A percentile compares a stretch with the other conserved stretches of the same genome.
Evolutionary conservation across 2,797 vertebrate species (phyloP).

Genomic region (Mormyrus hasselquistii): DNA sequence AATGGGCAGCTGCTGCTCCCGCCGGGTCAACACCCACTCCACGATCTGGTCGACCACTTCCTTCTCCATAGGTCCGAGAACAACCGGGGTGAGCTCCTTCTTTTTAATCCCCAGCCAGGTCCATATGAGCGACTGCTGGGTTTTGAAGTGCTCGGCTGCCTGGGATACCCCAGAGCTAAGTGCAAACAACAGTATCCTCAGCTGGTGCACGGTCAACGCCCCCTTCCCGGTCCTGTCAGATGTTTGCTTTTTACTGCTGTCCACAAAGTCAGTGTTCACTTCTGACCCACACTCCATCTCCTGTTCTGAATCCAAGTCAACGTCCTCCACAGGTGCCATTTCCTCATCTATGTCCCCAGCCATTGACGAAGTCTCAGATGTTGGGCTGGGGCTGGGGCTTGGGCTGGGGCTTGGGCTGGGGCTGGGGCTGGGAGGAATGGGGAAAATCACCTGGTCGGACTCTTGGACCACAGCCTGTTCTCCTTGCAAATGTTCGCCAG

Average conservation of each 20-base stretch:
- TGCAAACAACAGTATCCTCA: slow-evolving; percentile 63
- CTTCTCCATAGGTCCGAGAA: slow-evolving; percentile 40
- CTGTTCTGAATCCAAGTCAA: neutral
- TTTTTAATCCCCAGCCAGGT: slow-evolving; percentile 51
- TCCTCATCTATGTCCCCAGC: neutral
- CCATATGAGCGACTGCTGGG: slow-evolving; percentile 49
- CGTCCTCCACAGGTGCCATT: neutral
- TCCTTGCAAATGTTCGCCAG: neutral
- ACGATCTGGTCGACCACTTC: slow-evolving; percentile 64
- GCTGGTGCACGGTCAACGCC: slow-evolving; percentile 59
- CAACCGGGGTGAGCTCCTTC: slow-evolving; percentile 17
- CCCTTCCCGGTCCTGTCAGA: slow-evolving; percentile 21
- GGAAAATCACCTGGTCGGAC: neutral
- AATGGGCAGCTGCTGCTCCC: slow-evolving; percentile 77
- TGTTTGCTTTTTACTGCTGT: slow-evolving; percentile 13
- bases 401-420: neutral
- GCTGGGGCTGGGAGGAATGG: neutral
- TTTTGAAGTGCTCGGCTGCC: slow-evolving; percentile 54
- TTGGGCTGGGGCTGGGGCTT: neutral
- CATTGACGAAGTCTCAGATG: slow-evolving; percentile 10
- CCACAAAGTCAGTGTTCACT: neutral
- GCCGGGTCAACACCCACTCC: slow-evolving; percentile 70
- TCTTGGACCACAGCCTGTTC: neutral
- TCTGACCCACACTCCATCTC: neutral
- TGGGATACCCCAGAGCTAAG: slow-evolving; percentile 68